These are phyloP conservation scores for Zygothrica quintamaculata DNA, from an alignment of 2,888 invertebrate genomes.

Conservation along the genomic window DNA sequence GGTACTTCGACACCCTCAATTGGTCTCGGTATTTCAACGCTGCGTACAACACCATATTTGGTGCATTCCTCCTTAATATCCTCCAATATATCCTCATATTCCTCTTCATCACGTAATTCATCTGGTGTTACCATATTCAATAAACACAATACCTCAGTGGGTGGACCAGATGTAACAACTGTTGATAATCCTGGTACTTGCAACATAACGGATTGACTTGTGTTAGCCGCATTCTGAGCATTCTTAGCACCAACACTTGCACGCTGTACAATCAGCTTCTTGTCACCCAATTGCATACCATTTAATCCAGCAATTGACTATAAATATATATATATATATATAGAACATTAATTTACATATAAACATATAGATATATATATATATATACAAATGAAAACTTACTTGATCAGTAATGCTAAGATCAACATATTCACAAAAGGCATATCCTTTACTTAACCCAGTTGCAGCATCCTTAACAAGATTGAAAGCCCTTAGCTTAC, in stretches of 20 bases:
- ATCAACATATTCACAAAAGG: constrained; percentile 99
- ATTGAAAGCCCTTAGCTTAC: constrained; percentile 98
- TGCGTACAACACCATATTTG: constrained; percentile 98
- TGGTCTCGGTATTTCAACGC: constrained; percentile 98
- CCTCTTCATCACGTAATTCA: constrained; percentile 98
- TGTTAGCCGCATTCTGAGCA: constrained; percentile 88
- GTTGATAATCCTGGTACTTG: constrained; percentile 93
- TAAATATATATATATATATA: too few species aligned
- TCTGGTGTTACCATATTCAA: constrained; percentile 99
- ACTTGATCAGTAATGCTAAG: constrained; percentile 98
- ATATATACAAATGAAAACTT: constrained; percentile 69
- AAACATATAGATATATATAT: too few species aligned
- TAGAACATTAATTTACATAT: too few species aligned
- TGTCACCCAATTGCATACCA: constrained; percentile 99
- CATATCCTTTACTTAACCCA: constrained; percentile 99
- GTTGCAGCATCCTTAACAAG: constrained; percentile 99
- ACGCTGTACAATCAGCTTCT: constrained; percentile 98
- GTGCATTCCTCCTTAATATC: constrained; percentile 99
- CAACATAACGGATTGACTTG: constrained; percentile 82
- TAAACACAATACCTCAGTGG: constrained; percentile 97
- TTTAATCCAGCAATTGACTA: constrained; percentile 99
- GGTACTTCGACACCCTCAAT: constrained; percentile 98
- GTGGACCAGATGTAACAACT: constrained; percentile 95
- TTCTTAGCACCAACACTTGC: constrained; percentile 99
- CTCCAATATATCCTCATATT: constrained; percentile 99